Conservation (phyloP, 2,797 vertebrate genomes). For the Busarellus nigricollis region DNA sequence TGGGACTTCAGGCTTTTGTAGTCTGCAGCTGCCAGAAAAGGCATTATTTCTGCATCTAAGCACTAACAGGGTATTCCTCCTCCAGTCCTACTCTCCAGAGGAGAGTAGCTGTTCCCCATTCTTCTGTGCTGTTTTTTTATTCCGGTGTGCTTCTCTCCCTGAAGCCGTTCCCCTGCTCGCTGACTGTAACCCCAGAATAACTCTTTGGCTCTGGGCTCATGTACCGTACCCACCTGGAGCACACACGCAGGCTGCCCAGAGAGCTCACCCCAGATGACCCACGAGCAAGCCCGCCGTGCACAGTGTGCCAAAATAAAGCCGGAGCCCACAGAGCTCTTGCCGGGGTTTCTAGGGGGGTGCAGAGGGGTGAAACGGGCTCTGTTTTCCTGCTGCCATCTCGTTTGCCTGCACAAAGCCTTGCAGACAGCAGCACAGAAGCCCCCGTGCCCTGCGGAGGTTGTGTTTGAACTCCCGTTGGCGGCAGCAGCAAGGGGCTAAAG, state of each 20-base stretch:
- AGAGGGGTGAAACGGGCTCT: neutral
- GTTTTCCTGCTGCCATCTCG: neutral
- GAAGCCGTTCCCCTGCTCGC: rapidly evolving
- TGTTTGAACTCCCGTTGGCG: neutral
- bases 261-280: neutral
- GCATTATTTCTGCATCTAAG: slow-evolving; percentile 23
- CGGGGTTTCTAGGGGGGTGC: neutral
- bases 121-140: neutral
- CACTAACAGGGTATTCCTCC: slow-evolving; percentile 15
- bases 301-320: neutral
- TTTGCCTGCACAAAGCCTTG: neutral
- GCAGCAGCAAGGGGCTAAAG: neutral
- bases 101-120: neutral
- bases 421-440: neutral
- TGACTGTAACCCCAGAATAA: neutral
- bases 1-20: neutral
- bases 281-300: neutral
- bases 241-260: neutral
- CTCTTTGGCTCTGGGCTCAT: neutral
- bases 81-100: neutral
- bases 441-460: neutral
- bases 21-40: slow-evolving; percentile 5
- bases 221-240: neutral
- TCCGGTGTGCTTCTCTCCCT: neutral
- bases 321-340: neutral